Evolutionary conservation across 2,888 invertebrate species (phyloP).

Genomic region (Neoaliturus tenellus): DNA sequence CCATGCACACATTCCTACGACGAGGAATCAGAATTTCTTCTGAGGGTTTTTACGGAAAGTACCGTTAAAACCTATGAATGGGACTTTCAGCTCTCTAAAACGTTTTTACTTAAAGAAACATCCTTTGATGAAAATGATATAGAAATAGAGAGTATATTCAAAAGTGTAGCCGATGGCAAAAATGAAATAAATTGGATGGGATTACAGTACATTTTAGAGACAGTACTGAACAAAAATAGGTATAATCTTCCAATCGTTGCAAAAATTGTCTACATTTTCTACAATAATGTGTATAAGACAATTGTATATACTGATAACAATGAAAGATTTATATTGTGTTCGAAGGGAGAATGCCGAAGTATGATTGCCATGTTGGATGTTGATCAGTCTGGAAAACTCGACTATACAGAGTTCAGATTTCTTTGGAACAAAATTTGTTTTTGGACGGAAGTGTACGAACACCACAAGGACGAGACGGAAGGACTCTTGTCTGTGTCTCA

Average conservation of each 20-base stretch:
- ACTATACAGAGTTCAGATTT: not conserved
- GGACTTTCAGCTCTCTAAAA: not conserved
- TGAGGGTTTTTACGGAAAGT: not conserved
- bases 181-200: not conserved
- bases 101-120: not conserved
- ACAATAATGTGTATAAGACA: not conserved
- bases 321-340: not conserved
- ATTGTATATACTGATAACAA: not conserved
- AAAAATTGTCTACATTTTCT: not conserved
- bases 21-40: not conserved
- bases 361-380: constrained; percentile 32
- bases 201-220: not conserved
- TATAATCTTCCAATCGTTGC: not conserved
- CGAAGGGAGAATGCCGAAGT: not conserved
- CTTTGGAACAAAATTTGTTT: not conserved
- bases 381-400: not conserved
- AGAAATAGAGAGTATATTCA: not conserved
- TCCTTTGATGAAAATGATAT: not conserved
- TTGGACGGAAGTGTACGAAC: not conserved
- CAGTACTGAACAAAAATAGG: not conserved
- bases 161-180: not conserved
- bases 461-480: not conserved
- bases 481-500: not conserved
- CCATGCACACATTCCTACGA: not conserved
- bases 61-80: not conserved